A percentile compares a stretch with the other conserved stretches of the same genome.
These are phyloP conservation scores for Dicycla oo DNA, from an alignment of 2,888 invertebrate species.

Conservation along the genomic window DNA sequence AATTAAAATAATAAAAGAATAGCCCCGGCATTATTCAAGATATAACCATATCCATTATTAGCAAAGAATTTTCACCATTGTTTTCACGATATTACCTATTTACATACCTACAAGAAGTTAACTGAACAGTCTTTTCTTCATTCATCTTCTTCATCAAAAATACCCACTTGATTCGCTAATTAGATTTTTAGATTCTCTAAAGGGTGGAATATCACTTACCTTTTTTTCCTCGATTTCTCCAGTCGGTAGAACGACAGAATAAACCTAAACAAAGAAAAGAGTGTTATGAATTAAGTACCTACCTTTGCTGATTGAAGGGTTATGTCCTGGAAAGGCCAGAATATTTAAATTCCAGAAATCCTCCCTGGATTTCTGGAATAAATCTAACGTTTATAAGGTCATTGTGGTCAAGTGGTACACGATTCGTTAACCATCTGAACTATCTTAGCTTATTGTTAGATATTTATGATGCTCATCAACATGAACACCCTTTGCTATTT, in stretches of 20 bases:
- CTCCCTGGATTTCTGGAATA: background rate
- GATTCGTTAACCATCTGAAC: background rate
- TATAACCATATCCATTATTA: background rate
- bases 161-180: background rate
- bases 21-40: background rate
- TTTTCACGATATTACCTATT: slow-evolving; percentile 5
- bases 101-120: too few relatives aligned
- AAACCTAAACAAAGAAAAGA: slow-evolving; percentile 61
- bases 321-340: background rate
- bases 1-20: background rate
- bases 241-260: slow-evolving; percentile 71
- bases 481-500: background rate
- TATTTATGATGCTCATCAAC: background rate
- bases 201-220: slow-evolving; percentile 63
- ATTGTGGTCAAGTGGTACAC: background rate
- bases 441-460: background rate
- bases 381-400: background rate
- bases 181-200: background rate
- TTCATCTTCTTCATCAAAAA: background rate
- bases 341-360: too few relatives aligned
- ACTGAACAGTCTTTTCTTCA: background rate
- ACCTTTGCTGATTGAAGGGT: too few relatives aligned
- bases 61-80: slow-evolving; percentile 61
- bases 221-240: slow-evolving; percentile 77
- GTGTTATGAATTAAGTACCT: too few relatives aligned